Evolutionary conservation across 2,888 invertebrate genomes (phyloP).

Genomic region (Petrolisthes cinctipes): DNA sequence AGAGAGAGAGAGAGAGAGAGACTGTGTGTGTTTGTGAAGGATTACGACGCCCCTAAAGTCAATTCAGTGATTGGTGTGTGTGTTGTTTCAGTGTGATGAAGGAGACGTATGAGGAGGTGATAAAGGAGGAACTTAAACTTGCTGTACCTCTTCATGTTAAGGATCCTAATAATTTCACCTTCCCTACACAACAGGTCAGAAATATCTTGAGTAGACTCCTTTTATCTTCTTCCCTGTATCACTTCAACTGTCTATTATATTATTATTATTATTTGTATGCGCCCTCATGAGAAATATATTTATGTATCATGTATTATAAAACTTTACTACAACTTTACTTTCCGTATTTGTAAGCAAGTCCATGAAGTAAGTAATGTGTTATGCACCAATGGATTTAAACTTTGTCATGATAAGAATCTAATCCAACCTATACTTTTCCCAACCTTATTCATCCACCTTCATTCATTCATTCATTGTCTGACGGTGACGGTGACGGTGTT

Average conservation of each 20-base stretch:
- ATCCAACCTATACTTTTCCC: neutral
- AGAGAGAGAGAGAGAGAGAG: too few species aligned
- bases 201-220: neutral
- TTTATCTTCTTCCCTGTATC: neutral
- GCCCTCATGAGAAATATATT: too few species aligned
- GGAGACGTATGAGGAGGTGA: slow-evolving; percentile 16
- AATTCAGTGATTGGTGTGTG: neutral
- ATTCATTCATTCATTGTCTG: neutral
- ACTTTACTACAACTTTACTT: too few species aligned
- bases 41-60: neutral
- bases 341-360: too few species aligned
- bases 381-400: too few species aligned
- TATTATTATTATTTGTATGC: neutral
- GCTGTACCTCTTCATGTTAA: slow-evolving; percentile 45
- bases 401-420: neutral
- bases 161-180: slow-evolving; percentile 33
- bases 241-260: neutral
- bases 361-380: too few species aligned
- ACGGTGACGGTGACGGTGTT: neutral
- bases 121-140: slow-evolving; percentile 1
- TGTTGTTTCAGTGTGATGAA: neutral
- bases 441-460: neutral
- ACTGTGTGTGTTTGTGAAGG: neutral
- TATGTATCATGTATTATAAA: too few species aligned
- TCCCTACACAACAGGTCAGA: slow-evolving; percentile 33